phyloP scores from a whole-genome alignment of 2,888 invertebrate species.

The Agonum fuliginosum region DNA sequence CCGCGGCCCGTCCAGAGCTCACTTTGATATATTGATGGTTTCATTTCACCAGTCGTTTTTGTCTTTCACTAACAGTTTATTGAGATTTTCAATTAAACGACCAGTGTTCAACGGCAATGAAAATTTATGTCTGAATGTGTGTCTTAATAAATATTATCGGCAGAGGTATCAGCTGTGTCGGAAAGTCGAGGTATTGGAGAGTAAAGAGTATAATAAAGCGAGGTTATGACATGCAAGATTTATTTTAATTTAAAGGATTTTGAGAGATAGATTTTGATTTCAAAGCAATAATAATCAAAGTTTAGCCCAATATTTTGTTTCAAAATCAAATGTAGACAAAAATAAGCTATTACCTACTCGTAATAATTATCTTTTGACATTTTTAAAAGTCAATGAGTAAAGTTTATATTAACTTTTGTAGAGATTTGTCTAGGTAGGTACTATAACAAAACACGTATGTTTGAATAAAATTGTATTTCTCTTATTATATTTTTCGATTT shows the following conservation, averaged over 20 bases:
- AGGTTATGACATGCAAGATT: neutral
- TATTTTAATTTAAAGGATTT: constrained; percentile 8
- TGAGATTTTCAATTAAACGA: constrained; percentile 34
- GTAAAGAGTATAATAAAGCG: neutral
- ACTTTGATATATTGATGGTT: constrained; percentile 34
- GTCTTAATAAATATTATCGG: constrained; percentile 27
- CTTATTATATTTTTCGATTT: too few species aligned
- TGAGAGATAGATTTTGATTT: too few species aligned
- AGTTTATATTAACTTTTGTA: too few species aligned
- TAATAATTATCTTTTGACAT: too few species aligned
- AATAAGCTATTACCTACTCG: too few species aligned
- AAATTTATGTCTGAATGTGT: constrained; percentile 25
- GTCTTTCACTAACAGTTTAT: constrained; percentile 32
- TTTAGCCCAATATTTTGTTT: too few species aligned
- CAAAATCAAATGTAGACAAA: too few species aligned
- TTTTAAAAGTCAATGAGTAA: too few species aligned
- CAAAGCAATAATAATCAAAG: too few species aligned
- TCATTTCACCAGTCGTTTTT: constrained; percentile 23
- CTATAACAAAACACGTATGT: too few species aligned
- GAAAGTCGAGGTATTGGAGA: neutral
- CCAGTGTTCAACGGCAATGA: neutral
- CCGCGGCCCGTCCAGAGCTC: constrained; percentile 16
- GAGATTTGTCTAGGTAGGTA: too few species aligned
- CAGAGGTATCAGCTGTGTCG: neutral
- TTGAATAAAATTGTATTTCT: too few species aligned